These are phyloP conservation scores for Drosophila leonis DNA, from an alignment of 2,888 invertebrate genomes.

Conservation along the genomic window DNA sequence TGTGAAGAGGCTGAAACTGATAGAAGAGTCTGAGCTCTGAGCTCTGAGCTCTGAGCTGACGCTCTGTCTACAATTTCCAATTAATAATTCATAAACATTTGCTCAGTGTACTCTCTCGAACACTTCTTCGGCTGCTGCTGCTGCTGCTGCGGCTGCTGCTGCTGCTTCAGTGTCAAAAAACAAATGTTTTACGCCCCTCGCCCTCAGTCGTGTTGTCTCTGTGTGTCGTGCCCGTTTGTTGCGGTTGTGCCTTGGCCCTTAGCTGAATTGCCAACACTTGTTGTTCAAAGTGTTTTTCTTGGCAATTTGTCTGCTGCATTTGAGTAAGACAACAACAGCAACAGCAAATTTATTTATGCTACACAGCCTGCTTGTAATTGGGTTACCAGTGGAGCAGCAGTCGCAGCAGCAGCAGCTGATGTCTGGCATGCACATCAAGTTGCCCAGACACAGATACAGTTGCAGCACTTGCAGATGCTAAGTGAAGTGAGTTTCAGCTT, in stretches of 20 bases:
- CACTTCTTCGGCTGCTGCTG: conserved; percentile 14
- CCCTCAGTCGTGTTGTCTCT: neutral
- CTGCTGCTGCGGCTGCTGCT: conserved; percentile 12
- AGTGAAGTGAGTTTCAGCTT: conserved; percentile 44
- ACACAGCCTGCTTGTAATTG: conserved; percentile 65
- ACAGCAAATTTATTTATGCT: conserved; percentile 69
- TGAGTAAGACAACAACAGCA: conserved; percentile 22
- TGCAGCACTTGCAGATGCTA: conserved; percentile 42
- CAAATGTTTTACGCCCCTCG: conserved; percentile 24
- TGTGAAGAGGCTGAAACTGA: conserved; percentile 9
- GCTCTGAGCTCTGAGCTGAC: conserved; percentile 18
- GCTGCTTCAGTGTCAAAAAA: conserved; percentile 37
- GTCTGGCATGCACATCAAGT: conserved; percentile 27
- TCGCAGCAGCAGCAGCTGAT: conserved; percentile 25
- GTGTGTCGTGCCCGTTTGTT: conserved; percentile 2
- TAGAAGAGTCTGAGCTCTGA: conserved; percentile 1
- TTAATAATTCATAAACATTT: conserved; percentile 79
- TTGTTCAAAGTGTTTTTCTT: conserved; percentile 72
- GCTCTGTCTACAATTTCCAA: conserved; percentile 66
- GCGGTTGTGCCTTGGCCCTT: conserved; percentile 27
- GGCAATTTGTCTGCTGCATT: conserved; percentile 69
- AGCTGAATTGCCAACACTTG: conserved; percentile 62
- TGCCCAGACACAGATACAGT: conserved; percentile 25
- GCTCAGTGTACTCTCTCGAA: conserved; percentile 29
- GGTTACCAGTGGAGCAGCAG: conserved; percentile 66